Evolutionary conservation across 2,888 invertebrate species (phyloP), one percentile per base, ranked within the genome.

Genomic region (Orthosia incerta): DNA sequence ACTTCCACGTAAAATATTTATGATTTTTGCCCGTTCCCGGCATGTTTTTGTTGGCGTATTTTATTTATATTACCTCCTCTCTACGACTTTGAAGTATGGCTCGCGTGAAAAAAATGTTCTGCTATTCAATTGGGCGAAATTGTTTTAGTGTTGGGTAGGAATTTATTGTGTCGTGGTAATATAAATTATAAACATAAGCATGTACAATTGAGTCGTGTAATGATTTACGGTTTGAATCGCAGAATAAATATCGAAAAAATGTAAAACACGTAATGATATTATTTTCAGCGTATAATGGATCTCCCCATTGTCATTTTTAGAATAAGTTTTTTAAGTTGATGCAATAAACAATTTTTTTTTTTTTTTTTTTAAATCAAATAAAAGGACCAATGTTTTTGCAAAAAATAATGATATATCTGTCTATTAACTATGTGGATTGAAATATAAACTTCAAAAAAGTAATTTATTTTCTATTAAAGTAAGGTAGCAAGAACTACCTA

Each of bases 1-100:
- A 93, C 87, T 92, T 92, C 88, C 87, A 80, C 87, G 90, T 92
- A 91, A 91, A 93, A 92, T 94, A 94, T 93, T 93, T 93, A 93
- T 93, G 89, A 92, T 92, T 91, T 91, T 90, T 89, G 84, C 82
- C 84, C 53, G 83, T 48, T 83, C 61, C 76, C 60, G 68, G 76
- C 84, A 76, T 84, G 89, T 89, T 91, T 88, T 87, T 85, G 87
- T 86, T 83, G 72, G 82, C 75, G 82, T 87, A 84, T 88, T 87
- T 90, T 89, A 88, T 89, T 88, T 89, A 87, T 90, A 82, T 88
- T 86, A 87, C 85, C 80, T 83, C 69, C 71, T 80, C 84, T 77
- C 78, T 79, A 13, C 61, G 76, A 85, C 83, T 82, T 82, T 82
- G 70, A 85, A 72, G 57, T 76, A 84, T 31, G 64, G 64, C 18